Evolutionary conservation across 2,888 invertebrate species (phyloP).

Genomic region (Lepeophtheirus nordmannii): DNA sequence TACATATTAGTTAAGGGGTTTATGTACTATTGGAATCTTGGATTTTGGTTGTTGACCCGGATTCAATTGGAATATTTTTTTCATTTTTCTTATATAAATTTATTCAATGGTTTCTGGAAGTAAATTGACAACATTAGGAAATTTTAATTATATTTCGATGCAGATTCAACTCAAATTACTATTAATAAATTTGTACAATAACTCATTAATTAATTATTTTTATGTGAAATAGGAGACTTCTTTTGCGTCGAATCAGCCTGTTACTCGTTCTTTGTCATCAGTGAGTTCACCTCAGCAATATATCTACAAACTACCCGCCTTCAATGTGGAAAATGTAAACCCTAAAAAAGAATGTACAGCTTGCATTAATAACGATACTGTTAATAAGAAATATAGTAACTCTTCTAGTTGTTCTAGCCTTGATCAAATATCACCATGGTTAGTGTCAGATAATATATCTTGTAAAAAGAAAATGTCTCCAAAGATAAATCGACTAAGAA

Average conservation of each 20-base stretch:
- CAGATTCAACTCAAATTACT: not conserved
- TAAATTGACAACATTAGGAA: too few species aligned
- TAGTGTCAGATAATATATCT: constrained; percentile 15
- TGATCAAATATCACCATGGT: constrained; percentile 24
- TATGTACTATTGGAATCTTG: too few species aligned
- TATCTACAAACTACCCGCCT: not conserved
- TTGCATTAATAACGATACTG: not conserved
- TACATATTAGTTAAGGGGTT: too few species aligned
- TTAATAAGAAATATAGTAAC: not conserved
- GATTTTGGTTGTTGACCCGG: too few species aligned
- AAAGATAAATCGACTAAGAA: constrained; percentile 14
- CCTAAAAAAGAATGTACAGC: not conserved
- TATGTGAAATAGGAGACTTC: constrained; percentile 13
- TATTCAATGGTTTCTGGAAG: too few species aligned
- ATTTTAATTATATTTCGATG: not conserved
- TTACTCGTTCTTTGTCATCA: constrained; percentile 22
- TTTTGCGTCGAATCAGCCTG: constrained; percentile 20
- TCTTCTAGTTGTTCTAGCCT: constrained; percentile 2
- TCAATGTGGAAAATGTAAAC: not conserved
- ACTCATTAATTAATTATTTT: not conserved
- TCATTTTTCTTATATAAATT: too few species aligned
- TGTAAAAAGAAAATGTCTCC: constrained; percentile 14
- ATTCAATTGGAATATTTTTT: too few species aligned
- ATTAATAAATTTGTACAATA: not conserved
- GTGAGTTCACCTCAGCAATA: not conserved